A percentile compares a stretch with the other conserved stretches of the same genome.
phyloP scores from a whole-genome alignment of 2,113 vertebrate genomes.

The Raphicerus campestris region DNA sequence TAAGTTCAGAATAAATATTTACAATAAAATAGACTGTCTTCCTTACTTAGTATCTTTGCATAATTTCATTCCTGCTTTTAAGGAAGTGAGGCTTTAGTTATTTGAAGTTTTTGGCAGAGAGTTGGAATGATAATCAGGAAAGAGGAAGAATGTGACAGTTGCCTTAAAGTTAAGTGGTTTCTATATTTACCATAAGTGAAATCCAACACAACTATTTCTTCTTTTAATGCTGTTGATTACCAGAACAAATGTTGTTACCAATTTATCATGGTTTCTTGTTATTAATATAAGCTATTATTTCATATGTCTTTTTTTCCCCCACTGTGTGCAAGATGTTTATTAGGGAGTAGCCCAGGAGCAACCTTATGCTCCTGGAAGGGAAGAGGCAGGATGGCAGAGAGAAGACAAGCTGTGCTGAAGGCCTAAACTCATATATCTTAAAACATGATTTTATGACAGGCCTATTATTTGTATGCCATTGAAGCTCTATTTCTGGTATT shows the following conservation, averaged over 20 bases:
- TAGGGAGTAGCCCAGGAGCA: not conserved
- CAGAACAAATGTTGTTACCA: not conserved
- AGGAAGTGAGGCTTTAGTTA: not conserved
- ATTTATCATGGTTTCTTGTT: not conserved
- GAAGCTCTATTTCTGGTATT: not conserved
- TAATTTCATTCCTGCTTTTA: slow-evolving; percentile 21
- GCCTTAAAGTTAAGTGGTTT: not conserved
- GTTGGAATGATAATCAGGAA: not conserved
- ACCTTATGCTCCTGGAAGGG: not conserved
- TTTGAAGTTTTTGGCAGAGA: not conserved
- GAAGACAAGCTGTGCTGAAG: not conserved
- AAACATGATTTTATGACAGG: not conserved
- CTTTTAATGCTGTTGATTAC: not conserved
- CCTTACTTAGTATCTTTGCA: not conserved
- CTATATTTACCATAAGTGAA: not conserved
- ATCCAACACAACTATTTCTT: not conserved
- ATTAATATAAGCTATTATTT: not conserved
- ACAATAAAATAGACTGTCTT: not conserved
- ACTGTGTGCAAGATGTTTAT: not conserved
- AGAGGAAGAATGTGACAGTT: not conserved
- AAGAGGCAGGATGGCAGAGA: not conserved
- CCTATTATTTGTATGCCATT: not conserved
- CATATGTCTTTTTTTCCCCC: not conserved
- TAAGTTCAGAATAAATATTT: slow-evolving; percentile 8
- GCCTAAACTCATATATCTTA: not conserved